These are phyloP conservation scores for Stichopus horrens DNA, from an alignment of 53 echinoderm and acorn worm genomes.

Conservation along the genomic window DNA sequence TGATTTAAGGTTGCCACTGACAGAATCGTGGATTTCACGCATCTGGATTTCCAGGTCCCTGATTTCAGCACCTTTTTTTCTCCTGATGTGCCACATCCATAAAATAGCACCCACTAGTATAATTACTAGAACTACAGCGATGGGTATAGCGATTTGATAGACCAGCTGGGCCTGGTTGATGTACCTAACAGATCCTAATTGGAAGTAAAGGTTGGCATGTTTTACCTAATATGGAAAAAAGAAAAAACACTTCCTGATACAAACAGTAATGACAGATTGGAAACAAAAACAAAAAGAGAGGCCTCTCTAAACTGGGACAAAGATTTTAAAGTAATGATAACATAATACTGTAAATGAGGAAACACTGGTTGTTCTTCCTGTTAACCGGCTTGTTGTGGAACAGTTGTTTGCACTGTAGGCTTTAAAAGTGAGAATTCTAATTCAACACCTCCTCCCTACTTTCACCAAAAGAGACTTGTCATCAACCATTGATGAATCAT, in stretches of 20 bases:
- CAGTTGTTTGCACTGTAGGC: too few relatives aligned
- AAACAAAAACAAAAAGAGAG: too few relatives aligned
- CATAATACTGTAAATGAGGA: too few relatives aligned
- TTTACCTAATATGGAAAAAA: slow-evolving; percentile 54
- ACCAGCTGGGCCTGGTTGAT: background rate
- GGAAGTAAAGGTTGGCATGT: slow-evolving; percentile 61
- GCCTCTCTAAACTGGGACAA: too few relatives aligned
- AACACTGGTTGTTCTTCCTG: too few relatives aligned
- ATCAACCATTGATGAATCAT: too few relatives aligned
- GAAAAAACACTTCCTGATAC: background rate
- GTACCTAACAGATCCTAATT: slow-evolving; percentile 68
- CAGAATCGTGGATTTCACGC: slow-evolving; percentile 18
- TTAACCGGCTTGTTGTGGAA: too few relatives aligned
- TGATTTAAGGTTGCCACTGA: slow-evolving; percentile 24
- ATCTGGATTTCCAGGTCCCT: slow-evolving; percentile 32
- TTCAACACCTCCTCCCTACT: too few relatives aligned
- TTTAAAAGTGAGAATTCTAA: too few relatives aligned
- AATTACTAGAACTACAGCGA: slow-evolving; percentile 53
- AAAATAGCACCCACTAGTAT: slow-evolving; percentile 45
- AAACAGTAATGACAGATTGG: too few relatives aligned
- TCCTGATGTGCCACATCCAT: background rate
- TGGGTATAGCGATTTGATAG: slow-evolving; percentile 30
- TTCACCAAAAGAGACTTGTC: too few relatives aligned
- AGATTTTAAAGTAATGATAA: too few relatives aligned
- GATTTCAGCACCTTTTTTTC: background rate